Conservation (phyloP, 2,888 invertebrate genomes). For the Panorpa germanica region DNA sequence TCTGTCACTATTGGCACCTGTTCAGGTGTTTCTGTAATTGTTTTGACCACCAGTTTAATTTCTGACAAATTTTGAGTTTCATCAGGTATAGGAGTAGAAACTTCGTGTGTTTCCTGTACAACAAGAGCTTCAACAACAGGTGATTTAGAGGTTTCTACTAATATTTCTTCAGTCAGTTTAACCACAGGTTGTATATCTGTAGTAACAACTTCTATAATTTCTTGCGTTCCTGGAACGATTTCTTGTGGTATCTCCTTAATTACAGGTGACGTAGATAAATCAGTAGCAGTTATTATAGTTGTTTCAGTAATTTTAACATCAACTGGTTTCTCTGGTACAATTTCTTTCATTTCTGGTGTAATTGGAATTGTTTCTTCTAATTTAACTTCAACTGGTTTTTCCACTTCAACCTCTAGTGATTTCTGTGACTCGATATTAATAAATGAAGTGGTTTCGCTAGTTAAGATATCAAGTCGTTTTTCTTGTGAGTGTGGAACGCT, state of each 20-base stretch:
- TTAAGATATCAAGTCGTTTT: too few species aligned
- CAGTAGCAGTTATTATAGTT: conserved; percentile 11
- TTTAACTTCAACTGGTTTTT: too few species aligned
- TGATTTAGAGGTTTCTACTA: not conserved
- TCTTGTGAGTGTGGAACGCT: too few species aligned
- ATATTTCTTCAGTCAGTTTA: not conserved
- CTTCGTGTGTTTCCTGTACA: conserved; percentile 2
- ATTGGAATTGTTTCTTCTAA: too few species aligned
- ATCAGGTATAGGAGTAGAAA: not conserved
- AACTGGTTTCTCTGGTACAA: conserved; percentile 5
- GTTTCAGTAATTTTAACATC: conserved; percentile 11
- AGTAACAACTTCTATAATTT: conserved; percentile 1
- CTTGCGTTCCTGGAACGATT: conserved; percentile 1
- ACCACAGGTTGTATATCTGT: not conserved
- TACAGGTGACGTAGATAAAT: conserved; percentile 4
- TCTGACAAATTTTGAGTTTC: not conserved
- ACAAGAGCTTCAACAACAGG: not conserved
- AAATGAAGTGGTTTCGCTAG: too few species aligned
- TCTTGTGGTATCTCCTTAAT: conserved; percentile 2
- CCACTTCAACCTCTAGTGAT: too few species aligned
- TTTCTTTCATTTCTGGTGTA: conserved; percentile 9
- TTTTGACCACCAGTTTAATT: not conserved
- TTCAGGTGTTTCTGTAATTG: not conserved
- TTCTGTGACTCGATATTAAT: too few species aligned
- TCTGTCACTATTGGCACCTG: not conserved